A percentile compares a stretch with the other conserved stretches of the same genome.
Evolutionary conservation across 2,888 invertebrate genomes (phyloP).

Genomic region (Seira ritae): DNA sequence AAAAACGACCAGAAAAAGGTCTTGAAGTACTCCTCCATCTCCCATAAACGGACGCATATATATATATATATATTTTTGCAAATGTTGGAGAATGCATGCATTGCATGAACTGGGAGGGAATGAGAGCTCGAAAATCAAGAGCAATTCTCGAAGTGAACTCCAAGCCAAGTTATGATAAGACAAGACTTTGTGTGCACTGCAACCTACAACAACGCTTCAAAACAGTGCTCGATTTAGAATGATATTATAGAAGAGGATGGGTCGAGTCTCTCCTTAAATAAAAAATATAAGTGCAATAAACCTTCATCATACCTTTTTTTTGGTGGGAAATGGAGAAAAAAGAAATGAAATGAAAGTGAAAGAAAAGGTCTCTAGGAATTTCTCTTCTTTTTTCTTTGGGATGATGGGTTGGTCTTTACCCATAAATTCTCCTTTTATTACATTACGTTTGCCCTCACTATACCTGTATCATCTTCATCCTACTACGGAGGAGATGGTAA

Average conservation of each 20-base stretch:
- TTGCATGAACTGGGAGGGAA: no score
- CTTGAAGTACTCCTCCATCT: constrained; percentile 18
- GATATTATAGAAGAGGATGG: constrained; percentile 16
- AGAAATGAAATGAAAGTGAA: constrained; percentile 19
- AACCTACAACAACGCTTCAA: background rate
- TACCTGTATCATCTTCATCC: constrained; percentile 8
- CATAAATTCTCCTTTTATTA: constrained; percentile 57
- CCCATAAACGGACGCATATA: background rate
- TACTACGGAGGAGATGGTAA: no score
- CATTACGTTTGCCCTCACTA: constrained; percentile 25
- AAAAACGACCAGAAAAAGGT: constrained; percentile 34
- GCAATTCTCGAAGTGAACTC: background rate
- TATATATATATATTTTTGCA: background rate
- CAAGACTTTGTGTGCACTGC: background rate
- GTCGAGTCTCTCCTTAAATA: constrained; percentile 9
- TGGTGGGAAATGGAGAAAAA: constrained; percentile 19
- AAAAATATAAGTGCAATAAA: constrained; percentile 30
- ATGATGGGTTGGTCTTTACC: constrained; percentile 47
- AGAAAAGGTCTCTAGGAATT: constrained; percentile 29
- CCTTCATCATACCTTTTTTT: constrained; percentile 27
- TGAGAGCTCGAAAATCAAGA: background rate
- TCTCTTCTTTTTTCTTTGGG: constrained; percentile 25
- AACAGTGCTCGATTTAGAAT: background rate
- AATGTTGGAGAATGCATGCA: background rate
- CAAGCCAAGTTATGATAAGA: background rate